These are phyloP conservation scores for Gadopsis bispinosus DNA, from an alignment of 2,797 vertebrate species.

Conservation along the genomic window DNA sequence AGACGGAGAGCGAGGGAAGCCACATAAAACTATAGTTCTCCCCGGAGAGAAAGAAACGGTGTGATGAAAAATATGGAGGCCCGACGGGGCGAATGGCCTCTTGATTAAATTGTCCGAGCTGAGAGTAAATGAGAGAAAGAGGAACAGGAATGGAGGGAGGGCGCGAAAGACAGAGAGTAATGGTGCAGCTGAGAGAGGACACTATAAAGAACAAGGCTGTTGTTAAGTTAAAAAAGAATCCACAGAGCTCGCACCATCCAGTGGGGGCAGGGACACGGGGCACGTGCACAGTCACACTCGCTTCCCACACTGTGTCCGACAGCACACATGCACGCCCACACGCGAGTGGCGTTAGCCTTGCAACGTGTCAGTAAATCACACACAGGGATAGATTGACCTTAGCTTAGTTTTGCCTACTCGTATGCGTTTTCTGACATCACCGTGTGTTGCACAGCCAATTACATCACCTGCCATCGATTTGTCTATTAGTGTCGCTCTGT, in stretches of 20 bases:
- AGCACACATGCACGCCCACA: constrained; percentile 7
- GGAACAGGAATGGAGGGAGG: constrained; percentile 18
- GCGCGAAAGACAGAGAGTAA: constrained; percentile 73
- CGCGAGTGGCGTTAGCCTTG: constrained; percentile 43
- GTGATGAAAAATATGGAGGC: constrained; percentile 71
- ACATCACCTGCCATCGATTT: not conserved
- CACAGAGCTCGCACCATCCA: constrained; percentile 46
- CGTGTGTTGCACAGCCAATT: no score
- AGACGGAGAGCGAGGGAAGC: constrained; percentile 51
- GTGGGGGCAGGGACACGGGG: constrained; percentile 25
- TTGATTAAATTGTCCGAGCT: constrained; percentile 80
- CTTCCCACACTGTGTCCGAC: not conserved
- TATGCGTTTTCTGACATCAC: no score
- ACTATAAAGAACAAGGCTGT: constrained; percentile 76
- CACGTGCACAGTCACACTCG: constrained; percentile 24
- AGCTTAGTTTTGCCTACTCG: constrained; percentile 17
- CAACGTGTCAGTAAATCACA: constrained; percentile 78
- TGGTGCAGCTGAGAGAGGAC: constrained; percentile 69
- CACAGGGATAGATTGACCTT: constrained; percentile 71
- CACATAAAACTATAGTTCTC: constrained; percentile 70
- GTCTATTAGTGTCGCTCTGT: not conserved
- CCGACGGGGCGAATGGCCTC: constrained; percentile 40
- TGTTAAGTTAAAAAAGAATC: constrained; percentile 37
- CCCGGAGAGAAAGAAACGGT: constrained; percentile 55
- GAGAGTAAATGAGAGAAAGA: constrained; percentile 23